These are phyloP conservation scores for Matsumurasca onukii DNA, from an alignment of 1,140 invertebrate species.

Conservation along the genomic window DNA sequence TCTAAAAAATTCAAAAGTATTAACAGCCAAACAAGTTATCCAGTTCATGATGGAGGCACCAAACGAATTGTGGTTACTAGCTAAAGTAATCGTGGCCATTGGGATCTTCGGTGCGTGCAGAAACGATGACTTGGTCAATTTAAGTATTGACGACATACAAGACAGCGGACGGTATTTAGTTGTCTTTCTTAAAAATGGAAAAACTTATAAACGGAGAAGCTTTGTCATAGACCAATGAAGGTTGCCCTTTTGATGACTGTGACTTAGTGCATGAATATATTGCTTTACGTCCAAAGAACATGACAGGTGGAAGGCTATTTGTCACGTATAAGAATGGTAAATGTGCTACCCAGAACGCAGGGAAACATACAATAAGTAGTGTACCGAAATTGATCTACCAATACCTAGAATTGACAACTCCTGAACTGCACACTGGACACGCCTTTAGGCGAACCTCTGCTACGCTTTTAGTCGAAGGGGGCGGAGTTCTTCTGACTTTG, in stretches of 20 bases:
- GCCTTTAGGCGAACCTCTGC: constrained; percentile 26
- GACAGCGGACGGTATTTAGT: neutral
- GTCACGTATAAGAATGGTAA: constrained; percentile 3
- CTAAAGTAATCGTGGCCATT: neutral
- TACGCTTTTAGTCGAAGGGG: constrained; percentile 25
- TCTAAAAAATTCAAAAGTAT: no score
- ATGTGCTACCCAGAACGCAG: constrained; percentile 10
- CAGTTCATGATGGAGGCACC: neutral
- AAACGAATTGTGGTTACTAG: neutral
- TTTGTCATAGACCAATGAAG: constrained; percentile 13
- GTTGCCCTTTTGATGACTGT: neutral
- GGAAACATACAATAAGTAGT: constrained; percentile 15
- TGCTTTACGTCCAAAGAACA: neutral
- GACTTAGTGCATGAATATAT: neutral
- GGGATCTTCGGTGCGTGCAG: neutral
- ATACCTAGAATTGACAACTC: neutral
- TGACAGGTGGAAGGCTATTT: neutral
- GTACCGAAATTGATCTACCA: constrained; percentile 6
- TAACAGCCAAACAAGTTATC: neutral
- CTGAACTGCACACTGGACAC: neutral
- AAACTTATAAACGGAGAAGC: constrained; percentile 3
- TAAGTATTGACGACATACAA: neutral
- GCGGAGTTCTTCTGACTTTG: constrained; percentile 6
- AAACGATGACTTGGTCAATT: neutral
- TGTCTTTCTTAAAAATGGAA: constrained; percentile 3